These are phyloP conservation scores for Pomacea canaliculata DNA, from an alignment of 2,888 invertebrate species.

Conservation along the genomic window DNA sequence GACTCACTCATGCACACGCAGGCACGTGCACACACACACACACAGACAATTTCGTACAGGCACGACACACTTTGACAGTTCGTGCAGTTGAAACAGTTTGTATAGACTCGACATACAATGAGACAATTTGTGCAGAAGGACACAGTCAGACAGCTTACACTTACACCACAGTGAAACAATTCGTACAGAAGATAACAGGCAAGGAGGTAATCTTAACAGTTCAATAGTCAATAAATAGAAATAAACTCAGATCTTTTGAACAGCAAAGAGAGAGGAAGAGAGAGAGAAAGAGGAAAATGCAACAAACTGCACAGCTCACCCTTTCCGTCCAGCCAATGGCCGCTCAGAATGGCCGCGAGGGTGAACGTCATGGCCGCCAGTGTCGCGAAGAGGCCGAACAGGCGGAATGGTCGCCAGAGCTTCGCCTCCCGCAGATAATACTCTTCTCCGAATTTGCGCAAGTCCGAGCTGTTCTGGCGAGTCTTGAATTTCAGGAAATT, in stretches of 20 bases:
- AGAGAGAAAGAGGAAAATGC: constrained; percentile 7
- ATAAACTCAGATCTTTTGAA: background rate
- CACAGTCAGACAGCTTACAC: too few species aligned
- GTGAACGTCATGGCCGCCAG: constrained; percentile 52
- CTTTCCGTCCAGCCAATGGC: constrained; percentile 53
- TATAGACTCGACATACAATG: too few species aligned
- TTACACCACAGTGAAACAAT: background rate
- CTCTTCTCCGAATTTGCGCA: constrained; percentile 61
- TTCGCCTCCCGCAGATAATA: constrained; percentile 58
- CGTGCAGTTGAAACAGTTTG: too few species aligned
- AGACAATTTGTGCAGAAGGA: too few species aligned
- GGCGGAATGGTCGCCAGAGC: constrained; percentile 61
- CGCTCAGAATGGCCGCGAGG: constrained; percentile 47
- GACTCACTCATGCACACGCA: background rate
- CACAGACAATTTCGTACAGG: too few species aligned
- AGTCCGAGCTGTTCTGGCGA: constrained; percentile 55
- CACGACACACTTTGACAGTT: too few species aligned
- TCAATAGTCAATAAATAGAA: too few species aligned
- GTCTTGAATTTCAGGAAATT: constrained; percentile 64
- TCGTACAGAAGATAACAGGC: background rate
- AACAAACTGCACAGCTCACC: constrained; percentile 38
- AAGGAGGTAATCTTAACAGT: too few species aligned
- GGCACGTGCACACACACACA: background rate
- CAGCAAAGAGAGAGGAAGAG: constrained; percentile 17
- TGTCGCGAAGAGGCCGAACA: constrained; percentile 57